phyloP scores from a whole-genome alignment of 1,140 invertebrate genomes.

The Bathynomus jamesi region DNA sequence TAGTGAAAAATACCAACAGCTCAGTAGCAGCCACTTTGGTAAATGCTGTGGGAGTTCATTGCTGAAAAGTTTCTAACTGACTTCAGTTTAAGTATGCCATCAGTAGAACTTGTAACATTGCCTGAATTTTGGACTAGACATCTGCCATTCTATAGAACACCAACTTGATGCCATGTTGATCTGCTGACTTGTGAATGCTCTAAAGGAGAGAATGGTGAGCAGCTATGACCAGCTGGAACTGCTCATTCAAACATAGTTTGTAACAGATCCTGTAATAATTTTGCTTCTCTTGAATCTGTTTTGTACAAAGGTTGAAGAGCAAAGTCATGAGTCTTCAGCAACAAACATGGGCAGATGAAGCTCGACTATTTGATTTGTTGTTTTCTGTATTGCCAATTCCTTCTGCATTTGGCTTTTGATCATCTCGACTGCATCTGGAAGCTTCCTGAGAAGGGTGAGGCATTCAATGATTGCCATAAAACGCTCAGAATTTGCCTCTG shows the following conservation, averaged over 20 bases:
- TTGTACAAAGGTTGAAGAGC: slow-evolving; percentile 36
- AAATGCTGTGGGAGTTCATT: slow-evolving; percentile 49
- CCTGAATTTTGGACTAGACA: slow-evolving; percentile 81
- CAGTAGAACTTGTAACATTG: slow-evolving; percentile 63
- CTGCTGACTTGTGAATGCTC: slow-evolving; percentile 51
- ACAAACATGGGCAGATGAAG: neutral
- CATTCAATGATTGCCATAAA: slow-evolving; percentile 78
- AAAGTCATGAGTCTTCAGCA: neutral
- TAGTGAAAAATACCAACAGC: slow-evolving; percentile 58
- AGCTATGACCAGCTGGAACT: slow-evolving; percentile 62
- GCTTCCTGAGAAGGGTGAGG: slow-evolving; percentile 69
- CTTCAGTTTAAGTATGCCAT: slow-evolving; percentile 77
- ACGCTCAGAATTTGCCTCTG: slow-evolving; percentile 57
- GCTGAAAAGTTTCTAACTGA: slow-evolving; percentile 54
- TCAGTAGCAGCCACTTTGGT: slow-evolving; percentile 54
- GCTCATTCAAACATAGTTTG: no score
- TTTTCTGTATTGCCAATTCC: slow-evolving; percentile 4
- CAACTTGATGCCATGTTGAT: slow-evolving; percentile 33
- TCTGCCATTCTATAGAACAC: slow-evolving; percentile 63
- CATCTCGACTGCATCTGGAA: slow-evolving; percentile 75
- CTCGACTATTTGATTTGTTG: neutral
- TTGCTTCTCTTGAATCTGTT: slow-evolving; percentile 50
- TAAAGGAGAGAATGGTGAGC: slow-evolving; percentile 58
- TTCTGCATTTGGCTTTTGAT: slow-evolving; percentile 13
- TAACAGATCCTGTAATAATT: slow-evolving; percentile 36